Evolutionary conservation across 2,797 vertebrate species (phyloP), one percentile per base, ranked within the genome.

Genomic region (Myripristis murdjan): DNA sequence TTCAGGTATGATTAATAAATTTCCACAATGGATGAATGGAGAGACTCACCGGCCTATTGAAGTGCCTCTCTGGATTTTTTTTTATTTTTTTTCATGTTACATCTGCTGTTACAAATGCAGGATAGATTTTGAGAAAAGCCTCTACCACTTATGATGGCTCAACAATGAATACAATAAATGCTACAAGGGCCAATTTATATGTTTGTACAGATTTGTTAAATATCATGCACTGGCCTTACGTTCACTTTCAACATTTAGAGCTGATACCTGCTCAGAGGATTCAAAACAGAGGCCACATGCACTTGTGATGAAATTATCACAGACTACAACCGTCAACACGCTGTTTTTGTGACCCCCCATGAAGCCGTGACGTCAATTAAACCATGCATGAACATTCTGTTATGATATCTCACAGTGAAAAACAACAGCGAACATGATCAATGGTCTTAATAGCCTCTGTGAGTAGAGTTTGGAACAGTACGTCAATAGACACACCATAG

Each of bases 341-440:
- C 24, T 22, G 12, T 65, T 78, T 79, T 83, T 79, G 82, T 66
- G 80, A 65, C 59, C 71, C 33, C 31, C 47, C 52, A 73, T 1
- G 31, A 23, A 55, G 60, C 73, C 47, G 69, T 72, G 64, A 28
- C 54, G 49, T 60, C 73, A 52, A 70, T 59, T 59, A 64, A 79
- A 70, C 73, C 44, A 57, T 20, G 73, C 75, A 49, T 71, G 47
- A 60, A 81, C 73, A 52, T 59, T 78, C 46, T 88, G 87, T 89
- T 82, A 71, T 83, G 85, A 85, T 81, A 84, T 83, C 70, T 80
- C 58, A 71, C 63, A 12, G 62, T 86, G 77, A 91, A 71, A 73
- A 83, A 91, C 79, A 81, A 68, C 81, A 49, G 58, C 71, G 56
- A 49, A 61, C 47, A 43, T 84, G 73, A 90, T 81, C 74, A 81